These are phyloP conservation scores for Caprella mutica DNA, from an alignment of 2,888 invertebrate genomes.

Conservation along the genomic window DNA sequence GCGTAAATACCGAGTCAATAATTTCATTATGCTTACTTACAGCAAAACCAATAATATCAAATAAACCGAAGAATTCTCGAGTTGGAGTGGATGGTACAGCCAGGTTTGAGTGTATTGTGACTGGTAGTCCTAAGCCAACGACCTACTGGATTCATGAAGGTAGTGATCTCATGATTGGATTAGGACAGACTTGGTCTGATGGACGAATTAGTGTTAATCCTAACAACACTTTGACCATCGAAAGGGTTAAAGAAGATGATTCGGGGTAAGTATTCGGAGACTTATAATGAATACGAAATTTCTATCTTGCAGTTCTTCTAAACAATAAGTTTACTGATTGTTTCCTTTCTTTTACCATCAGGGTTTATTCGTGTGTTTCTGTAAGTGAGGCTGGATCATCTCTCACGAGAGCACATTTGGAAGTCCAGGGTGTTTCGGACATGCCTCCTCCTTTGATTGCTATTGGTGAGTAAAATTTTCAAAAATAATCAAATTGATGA, in stretches of 20 bases:
- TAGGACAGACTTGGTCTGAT: conserved; percentile 32
- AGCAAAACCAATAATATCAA: conserved; percentile 30
- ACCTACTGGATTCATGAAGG: conserved; percentile 33
- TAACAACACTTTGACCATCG: conserved; percentile 29
- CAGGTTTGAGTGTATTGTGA: conserved; percentile 28
- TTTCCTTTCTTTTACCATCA: too few species aligned
- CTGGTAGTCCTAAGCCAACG: conserved; percentile 31
- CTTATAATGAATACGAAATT: too few species aligned
- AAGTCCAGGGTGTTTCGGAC: conserved; percentile 45
- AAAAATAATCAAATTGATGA: too few species aligned
- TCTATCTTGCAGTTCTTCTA: too few species aligned
- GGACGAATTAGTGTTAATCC: conserved; percentile 31
- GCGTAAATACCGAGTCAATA: not conserved
- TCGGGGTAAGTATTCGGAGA: too few species aligned
- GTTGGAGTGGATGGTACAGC: conserved; percentile 27
- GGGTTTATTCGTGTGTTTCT: conserved; percentile 87
- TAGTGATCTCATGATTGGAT: conserved; percentile 26
- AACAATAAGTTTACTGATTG: too few species aligned
- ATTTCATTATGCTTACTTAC: conserved; percentile 11
- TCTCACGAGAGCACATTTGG: conserved; percentile 73
- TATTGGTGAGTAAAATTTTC: too few species aligned
- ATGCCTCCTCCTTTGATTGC: conserved; percentile 76
- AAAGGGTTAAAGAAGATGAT: conserved; percentile 22
- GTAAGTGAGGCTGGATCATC: conserved; percentile 88
- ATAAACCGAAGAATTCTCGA: conserved; percentile 27